Percentiles rank a stretch among this genome's conserved stretches.
Conservation (phyloP, 2,113 vertebrate species). For the Alexandromys fortis region DNA sequence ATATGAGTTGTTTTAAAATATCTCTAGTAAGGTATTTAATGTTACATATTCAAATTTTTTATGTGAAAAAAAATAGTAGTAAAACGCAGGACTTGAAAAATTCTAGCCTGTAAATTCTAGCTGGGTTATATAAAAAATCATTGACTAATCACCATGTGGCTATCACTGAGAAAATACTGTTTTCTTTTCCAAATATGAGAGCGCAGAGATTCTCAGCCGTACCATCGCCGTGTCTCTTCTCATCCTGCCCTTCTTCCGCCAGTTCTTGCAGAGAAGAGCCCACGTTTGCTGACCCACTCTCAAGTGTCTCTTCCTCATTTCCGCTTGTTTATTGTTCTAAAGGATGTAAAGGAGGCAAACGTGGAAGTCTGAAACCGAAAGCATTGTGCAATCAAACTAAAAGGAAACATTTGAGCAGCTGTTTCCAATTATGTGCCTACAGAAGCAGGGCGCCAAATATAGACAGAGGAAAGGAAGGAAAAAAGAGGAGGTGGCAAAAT, state of each 20-base stretch:
- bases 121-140: background rate
- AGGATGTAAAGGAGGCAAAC: conserved; percentile 5
- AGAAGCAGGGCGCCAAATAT: background rate
- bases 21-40: background rate
- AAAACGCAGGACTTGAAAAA: background rate
- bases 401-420: background rate
- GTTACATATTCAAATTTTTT: background rate
- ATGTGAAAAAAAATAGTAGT: background rate
- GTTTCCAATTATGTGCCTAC: background rate
- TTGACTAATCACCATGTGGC: background rate
- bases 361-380: conserved; percentile 35
- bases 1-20: background rate
- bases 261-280: conserved; percentile 74
- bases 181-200: background rate
- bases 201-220: background rate
- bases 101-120: background rate
- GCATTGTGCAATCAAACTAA: background rate
- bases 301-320: conserved; percentile 57
- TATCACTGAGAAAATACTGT: background rate
- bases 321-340: conserved; percentile 56
- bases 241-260: conserved; percentile 72
- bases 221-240: conserved; percentile 65
- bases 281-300: background rate
- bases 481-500: background rate
- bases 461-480: background rate